phyloP scores from a whole-genome alignment of 2,113 vertebrate species.

The Muscicapa adusta region DNA sequence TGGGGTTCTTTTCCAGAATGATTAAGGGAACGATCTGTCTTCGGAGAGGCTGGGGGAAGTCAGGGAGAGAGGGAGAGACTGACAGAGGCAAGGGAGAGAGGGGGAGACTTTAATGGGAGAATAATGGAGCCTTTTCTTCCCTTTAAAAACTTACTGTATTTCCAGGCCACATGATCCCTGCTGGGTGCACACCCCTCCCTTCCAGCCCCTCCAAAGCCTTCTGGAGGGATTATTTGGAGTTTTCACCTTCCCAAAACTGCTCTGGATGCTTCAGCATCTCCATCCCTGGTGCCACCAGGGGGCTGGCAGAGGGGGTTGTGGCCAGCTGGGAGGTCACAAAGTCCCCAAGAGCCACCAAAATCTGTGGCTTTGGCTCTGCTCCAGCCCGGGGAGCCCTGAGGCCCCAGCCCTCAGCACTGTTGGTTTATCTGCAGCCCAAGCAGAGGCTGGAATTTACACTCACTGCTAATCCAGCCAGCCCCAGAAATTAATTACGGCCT shows the following conservation, averaged over 20 bases:
- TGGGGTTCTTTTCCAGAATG: conserved; percentile 97
- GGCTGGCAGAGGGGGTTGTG: background rate
- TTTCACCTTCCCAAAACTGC: background rate
- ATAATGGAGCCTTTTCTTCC: conserved; percentile 66
- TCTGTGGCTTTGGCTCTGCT: background rate
- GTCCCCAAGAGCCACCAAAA: background rate
- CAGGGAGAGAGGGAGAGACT: conserved; percentile 35
- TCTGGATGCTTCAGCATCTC: background rate
- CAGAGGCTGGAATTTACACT: conserved; percentile 61
- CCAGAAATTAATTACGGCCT: conserved; percentile 66
- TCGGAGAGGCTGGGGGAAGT: conserved; percentile 63
- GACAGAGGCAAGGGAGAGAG: conserved; percentile 49
- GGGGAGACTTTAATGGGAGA: conserved; percentile 50
- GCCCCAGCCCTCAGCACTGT: background rate
- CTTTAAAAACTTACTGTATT: conserved; percentile 44
- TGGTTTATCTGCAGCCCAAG: conserved; percentile 8
- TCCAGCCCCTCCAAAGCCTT: background rate
- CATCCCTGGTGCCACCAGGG: background rate
- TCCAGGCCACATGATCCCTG: background rate
- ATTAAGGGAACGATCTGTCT: conserved; percentile 96
- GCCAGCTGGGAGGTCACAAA: fast-evolving
- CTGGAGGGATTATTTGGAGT: background rate
- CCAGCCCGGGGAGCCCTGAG: fast-evolving
- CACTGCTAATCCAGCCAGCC: conserved; percentile 57
- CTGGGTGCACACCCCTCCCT: background rate